phyloP scores from a whole-genome alignment of 2,888 invertebrate species.

The Lasioglossum marginatum region DNA sequence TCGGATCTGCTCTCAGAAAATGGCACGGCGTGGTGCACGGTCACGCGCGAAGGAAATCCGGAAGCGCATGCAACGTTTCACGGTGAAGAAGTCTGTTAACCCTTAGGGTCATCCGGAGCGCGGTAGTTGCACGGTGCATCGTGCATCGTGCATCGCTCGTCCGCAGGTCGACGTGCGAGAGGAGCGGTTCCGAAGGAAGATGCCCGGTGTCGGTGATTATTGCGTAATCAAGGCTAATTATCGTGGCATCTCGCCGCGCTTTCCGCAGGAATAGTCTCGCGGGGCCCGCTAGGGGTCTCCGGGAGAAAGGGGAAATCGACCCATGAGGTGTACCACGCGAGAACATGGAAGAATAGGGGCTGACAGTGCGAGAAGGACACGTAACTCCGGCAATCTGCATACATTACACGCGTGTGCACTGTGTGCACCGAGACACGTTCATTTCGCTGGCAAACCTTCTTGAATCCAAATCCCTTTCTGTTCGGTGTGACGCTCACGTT shows the following conservation, averaged over 20 bases:
- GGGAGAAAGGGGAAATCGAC: not conserved
- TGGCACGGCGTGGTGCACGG: not conserved
- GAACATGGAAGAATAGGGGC: slow-evolving; percentile 21
- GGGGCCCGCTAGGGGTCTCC: not conserved
- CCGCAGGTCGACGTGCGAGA: slow-evolving; percentile 38
- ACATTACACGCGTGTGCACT: slow-evolving; percentile 71
- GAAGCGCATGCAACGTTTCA: not conserved
- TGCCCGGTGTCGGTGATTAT: slow-evolving; percentile 74
- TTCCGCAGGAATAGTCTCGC: slow-evolving; percentile 27
- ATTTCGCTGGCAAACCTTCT: not conserved
- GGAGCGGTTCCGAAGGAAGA: slow-evolving; percentile 39
- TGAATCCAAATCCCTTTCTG: too few species aligned
- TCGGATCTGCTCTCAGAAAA: not conserved
- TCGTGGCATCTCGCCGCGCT: slow-evolving; percentile 69
- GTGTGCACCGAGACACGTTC: not conserved
- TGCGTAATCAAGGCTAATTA: slow-evolving; percentile 80
- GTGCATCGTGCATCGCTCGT: not conserved
- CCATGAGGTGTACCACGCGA: not conserved
- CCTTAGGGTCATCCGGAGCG: slow-evolving; percentile 18
- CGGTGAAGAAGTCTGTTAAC: slow-evolving; percentile 30
- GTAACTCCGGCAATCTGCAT: slow-evolving; percentile 82
- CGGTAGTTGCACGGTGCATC: not conserved
- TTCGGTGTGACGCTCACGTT: too few species aligned
- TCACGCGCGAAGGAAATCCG: not conserved
- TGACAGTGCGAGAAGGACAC: slow-evolving; percentile 66